Conservation (phyloP, 2,888 invertebrate species). For the Electrophaes corylata region DNA sequence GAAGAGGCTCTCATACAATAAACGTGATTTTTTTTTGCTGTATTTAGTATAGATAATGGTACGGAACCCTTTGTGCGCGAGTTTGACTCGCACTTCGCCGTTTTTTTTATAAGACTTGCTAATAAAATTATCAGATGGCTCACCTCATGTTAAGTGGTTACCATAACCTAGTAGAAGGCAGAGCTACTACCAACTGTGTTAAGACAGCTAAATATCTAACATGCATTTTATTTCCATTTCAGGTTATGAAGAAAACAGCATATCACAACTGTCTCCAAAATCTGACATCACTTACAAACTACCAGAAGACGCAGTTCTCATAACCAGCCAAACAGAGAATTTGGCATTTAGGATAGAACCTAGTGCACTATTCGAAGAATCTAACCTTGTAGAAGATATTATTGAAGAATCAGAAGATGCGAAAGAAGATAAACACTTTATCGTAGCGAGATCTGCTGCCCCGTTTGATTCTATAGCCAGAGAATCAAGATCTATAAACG, state of each 20-base stretch:
- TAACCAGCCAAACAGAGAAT: constrained; percentile 66
- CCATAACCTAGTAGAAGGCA: no score
- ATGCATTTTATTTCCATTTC: constrained; percentile 32
- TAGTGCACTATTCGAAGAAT: constrained; percentile 57
- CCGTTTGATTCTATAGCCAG: constrained; percentile 57
- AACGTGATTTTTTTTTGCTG: no score
- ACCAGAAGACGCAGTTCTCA: constrained; percentile 54
- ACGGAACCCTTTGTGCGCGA: no score
- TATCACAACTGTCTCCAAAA: constrained; percentile 89
- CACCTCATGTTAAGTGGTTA: no score
- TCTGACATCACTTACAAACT: constrained; percentile 69
- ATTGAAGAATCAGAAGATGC: constrained; percentile 45
- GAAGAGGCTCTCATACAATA: no score
- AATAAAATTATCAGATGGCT: no score
- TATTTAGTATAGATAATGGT: no score
- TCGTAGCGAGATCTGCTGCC: constrained; percentile 83
- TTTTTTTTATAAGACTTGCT: no score
- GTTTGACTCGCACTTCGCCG: no score
- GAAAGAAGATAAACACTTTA: constrained; percentile 60
- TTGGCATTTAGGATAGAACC: constrained; percentile 73
- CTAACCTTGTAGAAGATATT: constrained; percentile 42
- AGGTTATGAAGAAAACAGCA: constrained; percentile 84
- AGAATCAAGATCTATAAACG: constrained; percentile 80
- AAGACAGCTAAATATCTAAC: no score
- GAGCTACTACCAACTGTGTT: no score